phyloP scores from a whole-genome alignment of 2,797 vertebrate genomes.

The Avahi laniger region DNA sequence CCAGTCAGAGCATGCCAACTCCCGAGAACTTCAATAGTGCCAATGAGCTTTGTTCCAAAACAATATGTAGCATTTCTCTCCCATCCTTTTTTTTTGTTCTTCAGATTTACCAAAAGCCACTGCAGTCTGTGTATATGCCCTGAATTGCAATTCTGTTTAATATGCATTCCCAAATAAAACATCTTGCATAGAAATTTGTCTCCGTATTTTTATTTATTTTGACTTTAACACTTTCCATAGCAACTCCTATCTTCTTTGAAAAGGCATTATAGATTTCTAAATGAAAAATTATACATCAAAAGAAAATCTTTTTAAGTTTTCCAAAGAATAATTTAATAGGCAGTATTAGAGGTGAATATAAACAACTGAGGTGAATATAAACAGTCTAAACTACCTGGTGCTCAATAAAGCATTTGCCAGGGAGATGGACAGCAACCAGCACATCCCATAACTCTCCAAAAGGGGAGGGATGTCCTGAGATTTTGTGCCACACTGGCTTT shows the following conservation, averaged over 20 bases:
- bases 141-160: background rate
- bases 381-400: background rate
- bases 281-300: constrained; percentile 20
- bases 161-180: background rate
- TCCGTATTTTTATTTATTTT: background rate
- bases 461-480: background rate
- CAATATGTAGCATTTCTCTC: background rate
- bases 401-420: background rate
- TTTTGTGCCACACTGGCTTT: background rate
- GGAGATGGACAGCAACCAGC: background rate
- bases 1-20: background rate
- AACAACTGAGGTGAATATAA: background rate
- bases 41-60: background rate
- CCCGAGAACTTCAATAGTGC: background rate
- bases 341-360: background rate
- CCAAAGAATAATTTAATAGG: background rate
- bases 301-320: background rate
- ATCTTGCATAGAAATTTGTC: background rate
- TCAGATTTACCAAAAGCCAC: background rate
- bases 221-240: background rate
- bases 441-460: background rate
- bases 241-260: background rate
- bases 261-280: background rate
- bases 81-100: background rate
- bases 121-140: background rate